Base-by-base conservation (phyloP, 2,797 vertebrate genomes). In the Choloepus didactylus region DNA sequence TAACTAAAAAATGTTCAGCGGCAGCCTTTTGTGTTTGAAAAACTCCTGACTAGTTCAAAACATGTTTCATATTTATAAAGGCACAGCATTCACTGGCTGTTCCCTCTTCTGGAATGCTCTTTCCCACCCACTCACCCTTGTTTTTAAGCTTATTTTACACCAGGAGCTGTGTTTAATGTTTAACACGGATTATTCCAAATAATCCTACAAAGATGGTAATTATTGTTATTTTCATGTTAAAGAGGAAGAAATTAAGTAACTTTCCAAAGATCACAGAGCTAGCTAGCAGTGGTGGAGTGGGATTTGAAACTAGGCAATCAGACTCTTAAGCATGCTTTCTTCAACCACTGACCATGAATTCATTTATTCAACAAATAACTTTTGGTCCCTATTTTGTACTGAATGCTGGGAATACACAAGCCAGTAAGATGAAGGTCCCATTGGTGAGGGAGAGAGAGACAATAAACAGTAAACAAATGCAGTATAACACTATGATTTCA, bases 61-160 rank as follows among this genome's bases (percentile, higher is more conserved):
- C 44, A 85, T 27, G 66, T 15, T 31, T 44, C 21, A 35, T 35
- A 51, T 66, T 90, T 84, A 90, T 29, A 88, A 88, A 92, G 60
- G 72, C 41, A 84, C 27, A 49, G 41, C 8, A 79, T n/a, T 51
- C 10, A 77, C 46, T 44, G 29, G 49, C 54, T 85, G 7, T 84
- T 86, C 62, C 66, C 41, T 19, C 79, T 91, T 82, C 54, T 89
- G 41, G n/a, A 89, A 88, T 76, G 41, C 69, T 91, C 73, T 88
- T 44, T 89, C 46, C 35, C 64, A 84, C 19, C 59, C 0, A 9
- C 35, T 12, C 19, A 70, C 21, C 38, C 38, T 85, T 85, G 14
- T 88, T 91, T 76, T 76, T 62, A 89, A 85, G 62, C 10, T 89
- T 90, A 77, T 18, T 83, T 64, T 93, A 44, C 56, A 38, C 31